These are phyloP conservation scores for Tiliacea citrago DNA, from an alignment of 2,888 invertebrate species.

Conservation along the genomic window DNA sequence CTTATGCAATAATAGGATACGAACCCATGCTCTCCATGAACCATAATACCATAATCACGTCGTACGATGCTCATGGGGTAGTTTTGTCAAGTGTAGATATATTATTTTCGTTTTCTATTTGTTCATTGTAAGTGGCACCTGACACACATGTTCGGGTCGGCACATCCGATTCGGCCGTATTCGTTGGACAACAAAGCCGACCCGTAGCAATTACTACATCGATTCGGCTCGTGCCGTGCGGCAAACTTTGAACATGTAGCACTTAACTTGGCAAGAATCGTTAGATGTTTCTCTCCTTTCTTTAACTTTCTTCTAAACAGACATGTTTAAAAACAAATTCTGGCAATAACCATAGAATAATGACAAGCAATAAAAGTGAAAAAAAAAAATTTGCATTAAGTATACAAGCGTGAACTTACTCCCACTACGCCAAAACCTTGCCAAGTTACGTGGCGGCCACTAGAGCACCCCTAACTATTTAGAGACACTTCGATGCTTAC, in stretches of 20 bases:
- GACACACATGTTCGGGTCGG: not conserved
- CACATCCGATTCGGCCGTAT: not conserved
- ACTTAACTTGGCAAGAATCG: no score
- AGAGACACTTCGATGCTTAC: constrained; percentile 14
- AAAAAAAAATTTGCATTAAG: no score
- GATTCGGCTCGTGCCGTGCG: not conserved
- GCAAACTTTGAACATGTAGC: not conserved
- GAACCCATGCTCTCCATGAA: not conserved
- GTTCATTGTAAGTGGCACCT: not conserved
- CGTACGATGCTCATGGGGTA: not conserved
- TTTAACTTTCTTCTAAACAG: no score
- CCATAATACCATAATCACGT: not conserved
- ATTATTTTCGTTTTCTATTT: not conserved
- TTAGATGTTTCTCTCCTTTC: no score
- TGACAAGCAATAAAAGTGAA: no score
- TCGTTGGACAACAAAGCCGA: not conserved
- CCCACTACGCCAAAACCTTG: no score
- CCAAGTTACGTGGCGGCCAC: no score
- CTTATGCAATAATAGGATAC: not conserved
- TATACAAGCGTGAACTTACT: no score
- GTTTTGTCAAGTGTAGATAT: not conserved
- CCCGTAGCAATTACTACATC: not conserved
- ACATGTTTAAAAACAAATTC: no score
- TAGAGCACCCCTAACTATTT: not conserved
- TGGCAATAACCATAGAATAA: no score